A percentile compares a stretch with the other conserved stretches of the same genome.
Evolutionary conservation across 2,113 vertebrate species (phyloP).

Genomic region (Lagenorhynchus albirostris): DNA sequence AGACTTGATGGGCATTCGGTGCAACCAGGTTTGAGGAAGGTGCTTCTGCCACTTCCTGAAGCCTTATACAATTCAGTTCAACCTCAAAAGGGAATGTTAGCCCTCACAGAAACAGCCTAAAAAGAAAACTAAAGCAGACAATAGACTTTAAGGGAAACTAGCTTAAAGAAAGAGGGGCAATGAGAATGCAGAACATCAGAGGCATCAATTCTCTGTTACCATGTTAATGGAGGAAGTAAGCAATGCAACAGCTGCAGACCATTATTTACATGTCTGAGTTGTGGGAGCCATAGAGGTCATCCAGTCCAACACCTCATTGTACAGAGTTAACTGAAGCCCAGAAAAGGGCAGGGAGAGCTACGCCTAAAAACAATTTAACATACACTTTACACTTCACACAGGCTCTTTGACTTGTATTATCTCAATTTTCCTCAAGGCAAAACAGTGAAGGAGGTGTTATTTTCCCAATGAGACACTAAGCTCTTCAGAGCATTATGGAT

Average conservation of each 20-base stretch:
- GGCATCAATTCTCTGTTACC: not conserved
- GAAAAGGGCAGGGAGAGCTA: not conserved
- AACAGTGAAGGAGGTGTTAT: not conserved
- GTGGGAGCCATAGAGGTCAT: not conserved
- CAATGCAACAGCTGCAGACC: not conserved
- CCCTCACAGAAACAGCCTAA: slow-evolving; percentile 21
- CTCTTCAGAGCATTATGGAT: not conserved
- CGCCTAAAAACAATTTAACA: not conserved
- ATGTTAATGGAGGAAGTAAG: not conserved
- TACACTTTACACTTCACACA: not conserved
- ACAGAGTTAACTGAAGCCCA: not conserved
- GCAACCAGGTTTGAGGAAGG: slow-evolving; percentile 69
- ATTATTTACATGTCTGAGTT: not conserved
- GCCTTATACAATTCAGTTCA: slow-evolving; percentile 57
- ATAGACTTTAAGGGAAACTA: slow-evolving; percentile 12
- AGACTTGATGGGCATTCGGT: slow-evolving; percentile 48
- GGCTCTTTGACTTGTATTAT: not conserved
- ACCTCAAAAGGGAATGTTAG: slow-evolving; percentile 59
- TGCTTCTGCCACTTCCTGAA: slow-evolving; percentile 56
- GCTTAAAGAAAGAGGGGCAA: not conserved
- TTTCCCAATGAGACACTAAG: not conserved
- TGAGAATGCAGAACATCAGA: not conserved
- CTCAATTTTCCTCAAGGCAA: not conserved
- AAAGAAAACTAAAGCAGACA: slow-evolving; percentile 6
- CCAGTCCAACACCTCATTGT: not conserved